phyloP scores from a whole-genome alignment of 2,888 invertebrate genomes.

The Barypeithes pellucidus region DNA sequence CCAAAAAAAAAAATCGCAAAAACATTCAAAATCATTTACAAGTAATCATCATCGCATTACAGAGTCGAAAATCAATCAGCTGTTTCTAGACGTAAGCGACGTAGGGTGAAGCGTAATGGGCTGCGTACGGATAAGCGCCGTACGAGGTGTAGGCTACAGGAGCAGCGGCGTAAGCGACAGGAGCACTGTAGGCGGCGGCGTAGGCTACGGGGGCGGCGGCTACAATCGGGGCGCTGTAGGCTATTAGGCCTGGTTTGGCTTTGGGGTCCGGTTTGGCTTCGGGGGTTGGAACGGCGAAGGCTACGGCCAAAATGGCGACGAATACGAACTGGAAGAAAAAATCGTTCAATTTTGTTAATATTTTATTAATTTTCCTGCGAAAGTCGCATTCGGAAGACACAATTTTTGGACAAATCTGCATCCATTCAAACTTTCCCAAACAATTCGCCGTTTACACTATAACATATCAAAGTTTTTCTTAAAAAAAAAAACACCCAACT shows the following conservation, averaged over 20 bases:
- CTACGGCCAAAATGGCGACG: conserved; percentile 54
- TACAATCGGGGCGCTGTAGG: conserved; percentile 44
- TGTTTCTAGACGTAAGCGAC: conserved; percentile 13
- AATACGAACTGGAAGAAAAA: conserved; percentile 50
- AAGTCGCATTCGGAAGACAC: too few species aligned
- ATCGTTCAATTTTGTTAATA: not conserved
- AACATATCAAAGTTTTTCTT: too few species aligned
- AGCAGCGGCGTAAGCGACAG: conserved; percentile 39
- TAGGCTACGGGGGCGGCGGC: conserved; percentile 49
- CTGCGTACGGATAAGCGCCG: conserved; percentile 37
- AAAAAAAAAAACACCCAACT: too few species aligned
- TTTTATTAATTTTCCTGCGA: too few species aligned
- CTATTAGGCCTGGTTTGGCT: conserved; percentile 36
- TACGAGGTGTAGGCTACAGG: conserved; percentile 51
- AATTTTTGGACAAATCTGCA: too few species aligned
- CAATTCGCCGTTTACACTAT: too few species aligned
- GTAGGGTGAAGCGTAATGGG: conserved; percentile 41
- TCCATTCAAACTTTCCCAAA: too few species aligned
- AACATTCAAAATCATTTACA: not conserved
- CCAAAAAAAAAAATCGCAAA: conserved; percentile 11
- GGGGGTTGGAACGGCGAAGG: conserved; percentile 53
- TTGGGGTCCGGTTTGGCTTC: conserved; percentile 53
- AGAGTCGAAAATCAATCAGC: not conserved
- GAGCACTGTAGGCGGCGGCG: conserved; percentile 45
- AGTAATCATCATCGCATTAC: not conserved